Evolutionary conservation across 2,113 vertebrate species (phyloP).

Genomic region (Myotis yumanensis): DNA sequence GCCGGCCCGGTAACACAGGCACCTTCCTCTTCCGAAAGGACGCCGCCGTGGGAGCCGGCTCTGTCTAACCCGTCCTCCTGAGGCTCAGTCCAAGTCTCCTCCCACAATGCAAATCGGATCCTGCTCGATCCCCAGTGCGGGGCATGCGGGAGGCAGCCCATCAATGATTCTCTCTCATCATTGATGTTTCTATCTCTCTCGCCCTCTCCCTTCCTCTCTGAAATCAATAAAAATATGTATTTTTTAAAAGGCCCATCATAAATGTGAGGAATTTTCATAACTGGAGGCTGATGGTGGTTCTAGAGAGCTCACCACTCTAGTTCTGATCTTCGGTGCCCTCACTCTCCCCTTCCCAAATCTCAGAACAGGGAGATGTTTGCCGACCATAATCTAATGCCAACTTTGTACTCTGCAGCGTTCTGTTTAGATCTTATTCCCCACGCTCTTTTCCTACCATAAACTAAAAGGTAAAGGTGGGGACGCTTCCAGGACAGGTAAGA

Average conservation of each 20-base stretch:
- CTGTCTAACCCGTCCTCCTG: neutral
- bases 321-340: no score
- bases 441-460: neutral
- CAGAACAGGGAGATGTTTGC: neutral
- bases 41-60: neutral
- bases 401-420: neutral
- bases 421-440: neutral
- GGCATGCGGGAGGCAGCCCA: no score
- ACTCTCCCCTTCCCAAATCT: neutral
- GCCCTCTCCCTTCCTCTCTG: no score
- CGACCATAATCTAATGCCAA: neutral
- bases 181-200: no score
- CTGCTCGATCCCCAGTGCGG: no score
- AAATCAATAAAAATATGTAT: no score
- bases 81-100: neutral
- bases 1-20: neutral
- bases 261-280: neutral
- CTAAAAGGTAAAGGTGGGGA: neutral
- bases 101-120: neutral
- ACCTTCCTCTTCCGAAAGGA: fast-evolving
- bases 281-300: neutral
- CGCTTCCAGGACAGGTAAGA: neutral
- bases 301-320: neutral
- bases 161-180: no score
- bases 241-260: neutral